Evolutionary conservation across 2,888 invertebrate genomes (phyloP).

Genomic region (Lasioglossum marginatum): DNA sequence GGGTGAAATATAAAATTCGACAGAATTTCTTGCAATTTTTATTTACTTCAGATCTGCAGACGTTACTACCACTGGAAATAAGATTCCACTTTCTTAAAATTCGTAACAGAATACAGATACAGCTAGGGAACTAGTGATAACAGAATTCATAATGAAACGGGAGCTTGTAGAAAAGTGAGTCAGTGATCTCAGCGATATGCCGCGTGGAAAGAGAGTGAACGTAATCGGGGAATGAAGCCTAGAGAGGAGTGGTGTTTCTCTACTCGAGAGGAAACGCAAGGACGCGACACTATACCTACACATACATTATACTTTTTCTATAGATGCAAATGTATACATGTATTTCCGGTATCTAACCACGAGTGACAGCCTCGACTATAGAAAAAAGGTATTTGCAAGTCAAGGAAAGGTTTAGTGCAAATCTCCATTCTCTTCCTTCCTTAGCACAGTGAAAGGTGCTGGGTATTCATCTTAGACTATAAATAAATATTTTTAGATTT

Average conservation of each 20-base stretch:
- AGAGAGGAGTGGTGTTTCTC: constrained; percentile 65
- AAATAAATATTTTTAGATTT: too few relatives aligned
- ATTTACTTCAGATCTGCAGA: too few relatives aligned
- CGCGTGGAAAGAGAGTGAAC: constrained; percentile 63
- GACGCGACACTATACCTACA: constrained; percentile 63
- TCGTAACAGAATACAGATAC: too few relatives aligned
- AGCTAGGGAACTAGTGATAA: too few relatives aligned
- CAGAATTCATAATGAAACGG: constrained; percentile 14
- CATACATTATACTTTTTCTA: constrained; percentile 7
- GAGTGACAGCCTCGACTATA: not conserved
- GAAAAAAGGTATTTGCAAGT: not conserved
- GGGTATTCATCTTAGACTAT: not conserved
- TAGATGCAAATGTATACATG: not conserved
- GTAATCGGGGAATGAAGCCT: constrained; percentile 67
- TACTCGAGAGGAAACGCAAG: constrained; percentile 74
- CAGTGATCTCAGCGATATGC: constrained; percentile 43
- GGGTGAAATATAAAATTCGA: too few relatives aligned
- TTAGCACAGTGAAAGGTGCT: not conserved
- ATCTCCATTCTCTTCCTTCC: not conserved
- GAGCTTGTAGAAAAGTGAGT: constrained; percentile 32
- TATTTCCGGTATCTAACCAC: constrained; percentile 19
- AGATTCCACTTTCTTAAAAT: too few relatives aligned
- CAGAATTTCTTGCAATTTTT: too few relatives aligned
- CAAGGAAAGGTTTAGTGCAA: not conserved
- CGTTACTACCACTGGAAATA: too few relatives aligned